phyloP scores from a whole-genome alignment of 2,888 invertebrate species.

The Drosophila lacicola region DNA sequence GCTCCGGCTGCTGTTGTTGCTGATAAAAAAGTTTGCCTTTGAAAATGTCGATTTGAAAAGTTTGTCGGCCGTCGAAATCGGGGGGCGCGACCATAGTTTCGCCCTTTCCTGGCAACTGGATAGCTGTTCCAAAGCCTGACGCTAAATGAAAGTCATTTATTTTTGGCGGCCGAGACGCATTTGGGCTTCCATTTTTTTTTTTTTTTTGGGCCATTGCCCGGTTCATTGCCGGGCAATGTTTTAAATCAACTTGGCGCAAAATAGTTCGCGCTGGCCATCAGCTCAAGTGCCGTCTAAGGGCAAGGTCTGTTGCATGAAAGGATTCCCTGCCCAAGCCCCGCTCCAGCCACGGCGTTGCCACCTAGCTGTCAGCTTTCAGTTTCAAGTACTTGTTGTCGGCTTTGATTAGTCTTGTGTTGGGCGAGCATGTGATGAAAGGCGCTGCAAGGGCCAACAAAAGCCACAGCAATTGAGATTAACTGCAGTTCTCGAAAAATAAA shows the following conservation, averaged over 20 bases:
- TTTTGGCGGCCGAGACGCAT: slow-evolving; percentile 30
- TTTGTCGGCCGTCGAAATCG: slow-evolving; percentile 55
- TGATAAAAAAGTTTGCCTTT: slow-evolving; percentile 81
- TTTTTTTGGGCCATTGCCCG: slow-evolving; percentile 19
- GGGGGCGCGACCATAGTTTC: slow-evolving; percentile 65
- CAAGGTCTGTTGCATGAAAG: slow-evolving; percentile 50
- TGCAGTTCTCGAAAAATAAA: slow-evolving; percentile 23
- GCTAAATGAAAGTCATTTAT: slow-evolving; percentile 81
- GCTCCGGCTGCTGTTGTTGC: slow-evolving; percentile 52
- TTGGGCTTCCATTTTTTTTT: slow-evolving; percentile 19
- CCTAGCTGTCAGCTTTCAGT: slow-evolving; percentile 23
- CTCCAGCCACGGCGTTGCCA: background rate
- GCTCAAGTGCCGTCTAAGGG: slow-evolving; percentile 58
- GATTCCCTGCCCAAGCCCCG: background rate
- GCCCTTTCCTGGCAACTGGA: slow-evolving; percentile 15
- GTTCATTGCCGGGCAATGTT: slow-evolving; percentile 71
- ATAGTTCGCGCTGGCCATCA: slow-evolving; percentile 62
- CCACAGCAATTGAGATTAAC: slow-evolving; percentile 52
- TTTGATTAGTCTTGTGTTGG: slow-evolving; percentile 48
- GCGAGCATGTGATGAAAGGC: slow-evolving; percentile 36
- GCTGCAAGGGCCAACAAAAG: slow-evolving; percentile 39
- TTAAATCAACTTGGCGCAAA: slow-evolving; percentile 75
- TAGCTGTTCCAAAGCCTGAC: slow-evolving; percentile 24
- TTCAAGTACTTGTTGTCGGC: slow-evolving; percentile 44
- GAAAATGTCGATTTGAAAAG: slow-evolving; percentile 81